Conservation (phyloP, 2,797 vertebrate genomes). For the Bothrops alternatus region DNA sequence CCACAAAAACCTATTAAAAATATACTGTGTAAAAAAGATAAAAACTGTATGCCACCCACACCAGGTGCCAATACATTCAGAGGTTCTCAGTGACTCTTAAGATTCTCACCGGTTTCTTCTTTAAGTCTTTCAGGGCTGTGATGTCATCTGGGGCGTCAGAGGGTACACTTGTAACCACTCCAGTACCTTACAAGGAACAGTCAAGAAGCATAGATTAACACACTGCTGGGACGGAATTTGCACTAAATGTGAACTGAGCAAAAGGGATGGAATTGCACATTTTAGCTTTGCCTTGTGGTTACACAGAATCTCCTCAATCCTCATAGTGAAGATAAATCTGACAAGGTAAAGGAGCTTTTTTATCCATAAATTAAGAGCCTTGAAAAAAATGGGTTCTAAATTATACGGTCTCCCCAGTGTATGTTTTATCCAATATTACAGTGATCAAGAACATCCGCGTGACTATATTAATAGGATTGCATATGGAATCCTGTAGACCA, state of each 20-base stretch:
- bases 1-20: background rate
- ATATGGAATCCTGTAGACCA: background rate
- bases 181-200: slow-evolving; percentile 79
- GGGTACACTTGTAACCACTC: slow-evolving; percentile 93
- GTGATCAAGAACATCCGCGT: background rate
- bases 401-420: background rate
- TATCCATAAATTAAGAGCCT: background rate
- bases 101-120: slow-evolving; percentile 90
- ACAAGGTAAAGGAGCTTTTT: background rate
- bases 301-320: background rate
- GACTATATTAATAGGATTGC: background rate
- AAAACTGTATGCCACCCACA: background rate
- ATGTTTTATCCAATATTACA: background rate
- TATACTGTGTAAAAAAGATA: background rate
- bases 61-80: background rate
- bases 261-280: background rate
- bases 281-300: background rate
- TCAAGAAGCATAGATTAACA: background rate
- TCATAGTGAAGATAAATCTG: background rate
- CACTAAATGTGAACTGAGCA: background rate
- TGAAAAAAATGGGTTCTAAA: background rate
- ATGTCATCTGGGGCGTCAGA: slow-evolving; percentile 96
- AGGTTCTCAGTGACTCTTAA: background rate
- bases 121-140: slow-evolving; percentile 91
- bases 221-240: background rate